Conservation (phyloP, 92 coral and sea anemone genomes). For the Epizoanthus rinbou region DNA sequence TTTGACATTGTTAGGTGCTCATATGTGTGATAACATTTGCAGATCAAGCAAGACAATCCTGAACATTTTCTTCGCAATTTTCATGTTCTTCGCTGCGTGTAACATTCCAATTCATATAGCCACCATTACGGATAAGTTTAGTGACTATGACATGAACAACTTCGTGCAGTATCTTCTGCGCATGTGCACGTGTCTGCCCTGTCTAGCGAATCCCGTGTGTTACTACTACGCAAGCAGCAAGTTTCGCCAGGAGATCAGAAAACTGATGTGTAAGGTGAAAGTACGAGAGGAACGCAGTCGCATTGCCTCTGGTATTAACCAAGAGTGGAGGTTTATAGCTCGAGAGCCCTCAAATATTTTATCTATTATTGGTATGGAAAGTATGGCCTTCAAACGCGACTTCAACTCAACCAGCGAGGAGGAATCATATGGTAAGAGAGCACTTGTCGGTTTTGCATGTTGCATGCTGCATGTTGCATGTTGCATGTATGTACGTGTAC, state of each 20-base stretch:
- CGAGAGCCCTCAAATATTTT: background rate
- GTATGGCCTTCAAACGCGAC: background rate
- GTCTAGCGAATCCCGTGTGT: constrained; percentile 14
- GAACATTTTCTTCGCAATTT: constrained; percentile 35
- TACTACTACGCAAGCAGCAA: constrained; percentile 40
- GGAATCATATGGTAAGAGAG: no score
- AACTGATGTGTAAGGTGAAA: constrained; percentile 6
- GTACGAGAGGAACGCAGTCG: constrained; percentile 17
- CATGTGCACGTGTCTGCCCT: constrained; percentile 40
- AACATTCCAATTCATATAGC: constrained; percentile 30
- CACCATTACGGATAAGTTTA: constrained; percentile 28
- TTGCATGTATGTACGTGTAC: no score
- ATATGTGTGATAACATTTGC: background rate
- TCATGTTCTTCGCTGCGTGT: constrained; percentile 38
- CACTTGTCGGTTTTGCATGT: no score
- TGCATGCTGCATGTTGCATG: no score
- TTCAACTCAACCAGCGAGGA: no score
- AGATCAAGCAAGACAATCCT: constrained; percentile 35
- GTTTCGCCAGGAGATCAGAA: constrained; percentile 27
- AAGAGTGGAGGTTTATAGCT: constrained; percentile 37
- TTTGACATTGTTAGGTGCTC: background rate
- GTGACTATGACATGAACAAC: constrained; percentile 26
- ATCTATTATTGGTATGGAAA: constrained; percentile 18
- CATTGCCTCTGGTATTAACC: constrained; percentile 27
- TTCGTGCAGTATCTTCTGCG: constrained; percentile 33